A percentile compares a stretch with the other conserved stretches of the same genome.
Evolutionary conservation across 1,140 invertebrate species (phyloP).

Genomic region (Hypsibius dujardini): DNA sequence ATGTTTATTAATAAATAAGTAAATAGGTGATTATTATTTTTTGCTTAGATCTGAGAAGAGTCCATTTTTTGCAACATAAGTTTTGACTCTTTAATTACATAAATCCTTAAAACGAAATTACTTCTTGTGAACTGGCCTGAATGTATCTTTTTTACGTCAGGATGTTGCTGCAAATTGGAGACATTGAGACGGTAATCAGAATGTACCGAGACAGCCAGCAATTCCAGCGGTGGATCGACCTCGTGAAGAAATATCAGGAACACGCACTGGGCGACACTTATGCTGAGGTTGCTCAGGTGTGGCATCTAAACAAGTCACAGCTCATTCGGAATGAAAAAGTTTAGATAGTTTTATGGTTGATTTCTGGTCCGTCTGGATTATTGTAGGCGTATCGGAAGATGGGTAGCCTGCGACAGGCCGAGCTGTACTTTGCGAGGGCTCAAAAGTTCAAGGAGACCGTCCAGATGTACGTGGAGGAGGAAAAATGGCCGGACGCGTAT

Average conservation of each 20-base stretch:
- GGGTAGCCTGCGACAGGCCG: constrained; percentile 35
- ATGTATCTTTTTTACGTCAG: no score
- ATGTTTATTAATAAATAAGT: no score
- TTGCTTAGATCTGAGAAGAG: no score
- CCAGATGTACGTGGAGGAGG: constrained; percentile 37
- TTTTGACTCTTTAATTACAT: no score
- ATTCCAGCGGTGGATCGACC: not conserved
- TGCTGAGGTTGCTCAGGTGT: not conserved
- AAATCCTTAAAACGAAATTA: no score
- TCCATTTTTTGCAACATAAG: no score
- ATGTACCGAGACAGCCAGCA: not conserved
- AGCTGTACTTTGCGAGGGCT: constrained; percentile 36
- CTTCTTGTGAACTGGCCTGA: no score
- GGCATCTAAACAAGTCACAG: not conserved
- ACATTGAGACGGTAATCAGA: not conserved
- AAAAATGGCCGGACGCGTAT: constrained; percentile 39
- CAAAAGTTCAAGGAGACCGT: constrained; percentile 37
- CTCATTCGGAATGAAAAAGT: constrained; percentile 32
- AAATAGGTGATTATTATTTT: no score
- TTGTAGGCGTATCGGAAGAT: constrained; percentile 34
- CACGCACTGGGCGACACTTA: not conserved
- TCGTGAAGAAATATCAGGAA: constrained; percentile 1
- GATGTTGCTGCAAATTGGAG: not conserved
- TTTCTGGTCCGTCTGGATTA: constrained; percentile 36
- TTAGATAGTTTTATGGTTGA: constrained; percentile 35